Evolutionary conservation across 2,888 invertebrate species (phyloP), one percentile per base, ranked within the genome.

Genomic region (Rotaria macrura): DNA sequence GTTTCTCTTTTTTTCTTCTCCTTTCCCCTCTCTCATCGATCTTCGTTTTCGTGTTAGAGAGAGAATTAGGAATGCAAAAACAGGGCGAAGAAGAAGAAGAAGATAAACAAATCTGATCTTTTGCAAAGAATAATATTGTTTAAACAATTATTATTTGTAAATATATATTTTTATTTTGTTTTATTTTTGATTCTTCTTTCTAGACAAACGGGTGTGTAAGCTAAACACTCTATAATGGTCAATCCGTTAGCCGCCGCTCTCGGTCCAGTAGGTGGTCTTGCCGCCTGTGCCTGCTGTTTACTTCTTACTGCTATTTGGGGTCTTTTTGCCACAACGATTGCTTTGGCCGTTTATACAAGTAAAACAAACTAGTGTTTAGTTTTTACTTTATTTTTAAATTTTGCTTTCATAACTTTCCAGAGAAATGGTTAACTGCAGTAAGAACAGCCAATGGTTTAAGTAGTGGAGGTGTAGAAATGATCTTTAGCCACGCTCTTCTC

Each of bases 181-280:
- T 43, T 43, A 14, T 79, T 25, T 7, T 74, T 40, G n/a, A n/a
- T n/a, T n/a, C n/a, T n/a, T n/a, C n/a, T 5, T 40, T n/a, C 0
- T 40, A 79, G 40, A 79, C 3, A 43, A 40, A 14, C 38, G 34
- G 14, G 65, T 34, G 34, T 38, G 17, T 65, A 34, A 34, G 12
- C 17, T 65, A 34, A 79, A 40, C 25, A 43, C 23, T 43, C 40
- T 43, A 79, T 40, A 79, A 79, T 79, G 79, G 79, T 6, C 9
- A 79, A 79, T 79, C 79, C 79, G 23, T 1, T 79, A 43, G 43
- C 25, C 25, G 79, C 43, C 14, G 79, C 43, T 12, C 43, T 79
- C 25, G 79, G 79, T 79, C 79, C 79, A n/a, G n/a, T 79, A 25
- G 79, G 79, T 40, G 79, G 79, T 43, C 79, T 79, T 43, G 79